A percentile compares a stretch with the other conserved stretches of the same genome.
phyloP scores from a whole-genome alignment of 2,888 invertebrate species.

The Papilio demoleus region DNA sequence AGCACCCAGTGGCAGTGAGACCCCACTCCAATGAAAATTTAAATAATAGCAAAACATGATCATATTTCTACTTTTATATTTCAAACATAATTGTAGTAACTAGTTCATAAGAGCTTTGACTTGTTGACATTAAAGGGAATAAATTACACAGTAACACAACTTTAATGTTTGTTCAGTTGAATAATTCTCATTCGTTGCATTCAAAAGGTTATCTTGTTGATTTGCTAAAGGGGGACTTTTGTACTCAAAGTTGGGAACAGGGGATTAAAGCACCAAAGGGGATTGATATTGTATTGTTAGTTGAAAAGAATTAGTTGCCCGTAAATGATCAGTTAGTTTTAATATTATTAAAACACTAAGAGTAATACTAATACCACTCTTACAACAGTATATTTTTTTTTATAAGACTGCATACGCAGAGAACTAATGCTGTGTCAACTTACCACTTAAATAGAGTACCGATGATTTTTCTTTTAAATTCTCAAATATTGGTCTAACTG shows the following conservation, averaged over 20 bases:
- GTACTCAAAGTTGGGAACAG: conserved; percentile 72
- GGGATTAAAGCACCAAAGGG: conserved; percentile 66
- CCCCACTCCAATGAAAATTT: not conserved
- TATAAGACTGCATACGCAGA: no score
- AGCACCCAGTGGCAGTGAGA: not conserved
- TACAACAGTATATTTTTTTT: no score
- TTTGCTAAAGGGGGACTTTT: conserved; percentile 73
- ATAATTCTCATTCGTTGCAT: conserved; percentile 67
- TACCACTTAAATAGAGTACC: conserved; percentile 76
- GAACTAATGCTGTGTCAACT: conserved; percentile 49
- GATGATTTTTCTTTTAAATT: conserved; percentile 86
- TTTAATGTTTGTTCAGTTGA: conserved; percentile 63
- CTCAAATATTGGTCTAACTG: conserved; percentile 89
- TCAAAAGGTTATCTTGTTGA: conserved; percentile 73
- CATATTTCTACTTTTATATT: not conserved
- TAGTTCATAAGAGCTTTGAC: not conserved
- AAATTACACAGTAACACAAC: conserved; percentile 42
- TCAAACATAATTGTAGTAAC: not conserved
- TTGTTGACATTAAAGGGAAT: conserved; percentile 6
- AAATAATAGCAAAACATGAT: not conserved
- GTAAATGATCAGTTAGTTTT: conserved; percentile 1
- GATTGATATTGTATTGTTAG: conserved; percentile 63
- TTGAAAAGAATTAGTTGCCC: conserved; percentile 69
- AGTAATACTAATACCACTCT: not conserved
- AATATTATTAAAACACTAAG: not conserved